Evolutionary conservation across 2,797 vertebrate genomes (phyloP), one percentile per base, ranked within the genome.

Genomic region (Ispidina lecontei): DNA sequence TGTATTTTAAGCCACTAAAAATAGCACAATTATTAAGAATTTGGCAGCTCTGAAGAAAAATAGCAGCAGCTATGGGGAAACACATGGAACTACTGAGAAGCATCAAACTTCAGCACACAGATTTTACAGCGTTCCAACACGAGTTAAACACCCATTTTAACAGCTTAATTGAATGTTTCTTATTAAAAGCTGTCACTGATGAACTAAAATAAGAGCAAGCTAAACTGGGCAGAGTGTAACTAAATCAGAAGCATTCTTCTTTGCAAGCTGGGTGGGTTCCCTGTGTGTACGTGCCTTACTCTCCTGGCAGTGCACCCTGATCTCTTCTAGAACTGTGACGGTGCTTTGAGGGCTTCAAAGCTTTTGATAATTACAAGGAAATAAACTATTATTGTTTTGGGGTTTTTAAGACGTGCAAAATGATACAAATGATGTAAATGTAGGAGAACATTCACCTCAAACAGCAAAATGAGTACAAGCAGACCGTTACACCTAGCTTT

Each of bases 21-120:
- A 96, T 93, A 95, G 91, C n/a, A 93, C 31, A 81, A 96, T 77
- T 93, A 92, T 92, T 92, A 95, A 95, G 54, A 96, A 95, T 79
- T 89, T 94, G 91, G 86, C 76, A 97, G 80, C 59, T 93, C 91
- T 87, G 69, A 63, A 91, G 55, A 90, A 87, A 96, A 94, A 89
- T 84, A 43, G 54, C 80, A 84, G 65, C 89, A 94, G 94, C 91
- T 79, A 92, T 0, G 2, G 59, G 88, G 72, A 93, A 93, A 67
- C 86, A 92, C 93, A 93, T 83, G 81, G 93, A 95, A 89, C 62
- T 83, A 52, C 81, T 91, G 86, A 91, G 82, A 89, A 94, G 81
- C 7, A 4, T 94, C 93, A 93, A 90, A 95, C 90, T 90, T 89
- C 65, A 94, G 59, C 80, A 90, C 84, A 90, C 90, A 72, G 72